Evolutionary conservation across 2,113 vertebrate genomes (phyloP).

Genomic region (Amblyopsis rosae): DNA sequence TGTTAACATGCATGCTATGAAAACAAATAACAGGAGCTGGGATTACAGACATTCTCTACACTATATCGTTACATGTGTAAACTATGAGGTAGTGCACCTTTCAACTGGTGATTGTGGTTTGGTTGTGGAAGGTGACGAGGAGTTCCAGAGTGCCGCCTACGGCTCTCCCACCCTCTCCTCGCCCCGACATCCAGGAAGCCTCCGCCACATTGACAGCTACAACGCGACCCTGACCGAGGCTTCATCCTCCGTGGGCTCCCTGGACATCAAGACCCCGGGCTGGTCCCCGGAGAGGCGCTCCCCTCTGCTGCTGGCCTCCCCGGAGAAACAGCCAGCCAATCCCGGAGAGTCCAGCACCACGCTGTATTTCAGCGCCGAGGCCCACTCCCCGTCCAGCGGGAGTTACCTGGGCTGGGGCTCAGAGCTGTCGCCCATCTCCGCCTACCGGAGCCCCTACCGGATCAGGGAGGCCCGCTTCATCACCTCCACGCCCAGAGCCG

Average conservation of each 20-base stretch:
- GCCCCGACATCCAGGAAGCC: conserved; percentile 45
- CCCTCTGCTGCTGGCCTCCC: conserved; percentile 58
- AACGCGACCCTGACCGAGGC: conserved; percentile 49
- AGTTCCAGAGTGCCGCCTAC: conserved; percentile 70
- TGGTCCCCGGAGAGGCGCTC: conserved; percentile 70
- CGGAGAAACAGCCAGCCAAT: conserved; percentile 42
- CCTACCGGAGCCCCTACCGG: conserved; percentile 70
- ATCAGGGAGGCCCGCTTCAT: conserved; percentile 71
- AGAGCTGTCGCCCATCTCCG: conserved; percentile 72
- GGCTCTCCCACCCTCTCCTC: conserved; percentile 66
- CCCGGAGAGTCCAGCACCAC: conserved; percentile 62
- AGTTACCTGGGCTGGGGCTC: conserved; percentile 76
- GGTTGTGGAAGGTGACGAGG: conserved; percentile 62
- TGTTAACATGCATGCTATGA: too few species aligned
- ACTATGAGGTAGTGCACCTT: too few species aligned
- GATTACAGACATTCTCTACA: neutral
- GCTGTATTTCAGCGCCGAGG: conserved; percentile 68
- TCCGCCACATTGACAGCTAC: conserved; percentile 66
- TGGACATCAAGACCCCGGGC: conserved; percentile 71
- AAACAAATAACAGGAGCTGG: neutral
- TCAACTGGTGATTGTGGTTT: neutral
- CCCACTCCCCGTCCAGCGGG: conserved; percentile 68
- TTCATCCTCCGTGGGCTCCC: conserved; percentile 60
- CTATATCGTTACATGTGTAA: too few species aligned
- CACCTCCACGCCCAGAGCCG: conserved; percentile 62